phyloP scores from a whole-genome alignment of 2,797 vertebrate genomes.

The Agapornis canus region DNA sequence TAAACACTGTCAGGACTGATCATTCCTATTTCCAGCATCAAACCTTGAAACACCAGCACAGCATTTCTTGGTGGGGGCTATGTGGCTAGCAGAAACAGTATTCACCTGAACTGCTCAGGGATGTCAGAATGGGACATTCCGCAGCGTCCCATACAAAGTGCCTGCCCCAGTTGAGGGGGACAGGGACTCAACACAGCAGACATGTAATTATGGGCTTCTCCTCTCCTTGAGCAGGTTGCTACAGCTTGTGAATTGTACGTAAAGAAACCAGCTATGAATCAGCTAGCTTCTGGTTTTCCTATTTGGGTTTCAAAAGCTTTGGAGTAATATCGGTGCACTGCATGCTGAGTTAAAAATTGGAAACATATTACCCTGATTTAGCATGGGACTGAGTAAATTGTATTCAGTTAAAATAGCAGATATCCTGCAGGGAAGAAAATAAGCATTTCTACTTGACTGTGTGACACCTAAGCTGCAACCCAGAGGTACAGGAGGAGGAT shows the following conservation, averaged over 20 bases:
- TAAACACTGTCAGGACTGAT: not conserved
- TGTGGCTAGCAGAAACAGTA: accelerated
- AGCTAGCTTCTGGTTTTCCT: not conserved
- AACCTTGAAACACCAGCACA: not conserved
- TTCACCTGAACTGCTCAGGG: not conserved
- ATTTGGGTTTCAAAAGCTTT: slow-evolving; percentile 38
- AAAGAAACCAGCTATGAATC: not conserved
- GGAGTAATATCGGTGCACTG: not conserved
- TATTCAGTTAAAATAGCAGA: slow-evolving; percentile 41
- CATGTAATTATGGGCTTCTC: accelerated
- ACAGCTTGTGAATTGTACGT: not conserved
- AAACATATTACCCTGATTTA: slow-evolving; percentile 51
- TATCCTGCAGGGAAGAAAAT: slow-evolving; percentile 49
- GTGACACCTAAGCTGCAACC: slow-evolving; percentile 3
- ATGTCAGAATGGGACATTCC: not conserved
- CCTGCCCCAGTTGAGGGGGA: accelerated
- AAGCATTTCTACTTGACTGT: slow-evolving; percentile 33
- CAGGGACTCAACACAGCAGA: not conserved
- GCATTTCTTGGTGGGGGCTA: not conserved
- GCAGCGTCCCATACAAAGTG: accelerated
- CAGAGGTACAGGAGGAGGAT: not conserved
- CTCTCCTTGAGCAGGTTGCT: not conserved
- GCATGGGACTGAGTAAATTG: slow-evolving; percentile 50
- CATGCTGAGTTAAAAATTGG: slow-evolving; percentile 59
- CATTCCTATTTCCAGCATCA: not conserved